Evolutionary conservation across 2,888 invertebrate species (phyloP).

Genomic region (Margaritifera margaritifera): DNA sequence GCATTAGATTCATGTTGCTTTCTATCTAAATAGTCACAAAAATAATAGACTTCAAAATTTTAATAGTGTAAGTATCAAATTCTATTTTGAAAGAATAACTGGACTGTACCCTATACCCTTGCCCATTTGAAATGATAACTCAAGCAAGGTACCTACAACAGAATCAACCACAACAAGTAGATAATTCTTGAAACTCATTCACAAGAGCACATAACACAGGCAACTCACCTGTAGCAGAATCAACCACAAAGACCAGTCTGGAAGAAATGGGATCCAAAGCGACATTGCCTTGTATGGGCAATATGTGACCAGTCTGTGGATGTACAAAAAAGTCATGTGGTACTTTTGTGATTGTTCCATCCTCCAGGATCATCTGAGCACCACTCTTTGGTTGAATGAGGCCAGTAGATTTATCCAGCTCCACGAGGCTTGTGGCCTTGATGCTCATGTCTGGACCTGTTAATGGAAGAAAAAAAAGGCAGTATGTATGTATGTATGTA

Average conservation of each 20-base stretch:
- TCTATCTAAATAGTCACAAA: too few relatives aligned
- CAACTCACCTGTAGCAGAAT: conserved; percentile 64
- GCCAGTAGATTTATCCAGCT: conserved; percentile 61
- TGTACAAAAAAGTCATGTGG: conserved; percentile 64
- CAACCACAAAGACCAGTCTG: conserved; percentile 63
- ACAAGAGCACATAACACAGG: not conserved
- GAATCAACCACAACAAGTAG: too few relatives aligned
- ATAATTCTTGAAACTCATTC: too few relatives aligned
- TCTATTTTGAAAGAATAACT: too few relatives aligned
- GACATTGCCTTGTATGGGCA: conserved; percentile 67
- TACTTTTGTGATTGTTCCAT: conserved; percentile 51
- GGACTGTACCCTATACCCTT: too few relatives aligned
- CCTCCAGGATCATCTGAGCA: conserved; percentile 56
- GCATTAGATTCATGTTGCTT: too few relatives aligned
- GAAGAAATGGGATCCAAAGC: conserved; percentile 64
- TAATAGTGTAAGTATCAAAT: too few relatives aligned
- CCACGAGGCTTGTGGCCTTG: conserved; percentile 46
- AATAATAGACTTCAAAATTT: too few relatives aligned
- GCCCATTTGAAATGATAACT: too few relatives aligned
- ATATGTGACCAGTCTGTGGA: conserved; percentile 67
- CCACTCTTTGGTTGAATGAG: conserved; percentile 58
- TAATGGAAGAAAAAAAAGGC: too few relatives aligned
- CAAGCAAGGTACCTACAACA: too few relatives aligned
- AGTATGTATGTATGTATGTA: too few relatives aligned
- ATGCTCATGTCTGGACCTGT: conserved; percentile 43